Evolutionary conservation across 2,113 vertebrate species (phyloP), one percentile per base, ranked within the genome.

Genomic region (Cryptomyrus ogoouensis): DNA sequence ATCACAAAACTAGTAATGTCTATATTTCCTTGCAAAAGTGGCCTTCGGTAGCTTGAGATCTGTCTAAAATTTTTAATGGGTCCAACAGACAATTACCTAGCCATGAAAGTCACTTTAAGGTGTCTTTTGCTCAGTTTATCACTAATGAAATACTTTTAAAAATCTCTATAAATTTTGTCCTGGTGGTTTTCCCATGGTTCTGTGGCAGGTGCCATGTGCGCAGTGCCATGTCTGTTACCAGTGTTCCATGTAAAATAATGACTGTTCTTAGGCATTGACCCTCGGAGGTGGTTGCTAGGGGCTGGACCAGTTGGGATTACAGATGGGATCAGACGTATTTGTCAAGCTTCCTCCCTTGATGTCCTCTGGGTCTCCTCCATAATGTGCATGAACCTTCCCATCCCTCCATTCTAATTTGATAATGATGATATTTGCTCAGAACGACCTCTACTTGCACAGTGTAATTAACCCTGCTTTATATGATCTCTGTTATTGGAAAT

Each of bases 401-500:
- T 92, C 90, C 91, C 93, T 94, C 94, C 94, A 94, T 95, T 95
- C 93, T 95, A 95, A 96, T 96, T 94, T 94, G 94, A 95, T 94
- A 94, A 95, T 95, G 94, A 96, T 95, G 94, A 95, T 96, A 95
- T 95, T 96, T 96, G 94, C 94, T 92, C 91, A 95, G 92, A 92
- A 94, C 93, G 95, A 95, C 94, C 94, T 95, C 93, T 94, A 93
- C 93, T 93, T 95, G 94, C 94, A 93, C 94, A 93, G 93, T 93
- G 94, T 95, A 95, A 96, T 95, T 95, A 95, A 93, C 93, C 94
- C 92, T 91, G 93, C 92, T 93, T 93, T 94, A 93, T 94, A 94
- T 94, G 93, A 95, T 95, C 93, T 93, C 90, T 80, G 90, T 94
- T 95, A 96, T 96, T 94, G 96, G 95, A 96, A 96, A 96, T 96